Evolutionary conservation across 2,113 vertebrate species (phyloP), one percentile per base, ranked within the genome.

Genomic region (Istiophorus platypterus): DNA sequence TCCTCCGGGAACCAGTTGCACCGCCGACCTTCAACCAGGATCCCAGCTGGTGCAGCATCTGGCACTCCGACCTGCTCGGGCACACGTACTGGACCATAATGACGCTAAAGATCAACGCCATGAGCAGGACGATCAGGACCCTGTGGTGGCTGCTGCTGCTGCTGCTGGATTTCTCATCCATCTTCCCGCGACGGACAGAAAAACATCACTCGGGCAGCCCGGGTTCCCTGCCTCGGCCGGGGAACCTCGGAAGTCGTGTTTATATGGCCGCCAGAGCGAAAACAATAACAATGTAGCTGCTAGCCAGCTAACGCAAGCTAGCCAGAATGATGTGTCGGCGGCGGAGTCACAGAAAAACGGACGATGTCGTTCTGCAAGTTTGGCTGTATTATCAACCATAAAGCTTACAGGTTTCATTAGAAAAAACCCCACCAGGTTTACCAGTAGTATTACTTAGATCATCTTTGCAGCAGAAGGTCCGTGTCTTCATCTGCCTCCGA

Each of bases 81-180:
- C 98, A 99, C 26, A 97, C 96, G 79, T 99, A 99, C 93, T 99
- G 98, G 88, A 98, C 89, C 88, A 97, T 96, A 52, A 99, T 97
- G 82, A 97, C 96, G 13, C 96, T 96, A 76, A 99, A 99, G 72
- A 98, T 95, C 88, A 97, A 91, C 42, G 96, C 92, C 96, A 97
- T 96, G 86, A 97, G 93, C 94, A 98, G 93, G 84, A 95, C 96
- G 93, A 97, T 90, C 70, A 98, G 92, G 81, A 96, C 94, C 78
- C 95, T 91, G 91, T 96, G 94, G 90, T 96, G 96, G 87, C 94
- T 70, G 82, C 13, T 47, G 87, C 94, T 70, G 82, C 13, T 47
- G 54, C 75, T 94, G 94, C 90, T 95, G 93, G 96, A 97, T 92
- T 96, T 97, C 73, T 98, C 98, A 98, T 98, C 97, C 97, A 98